Evolutionary conservation across 2,888 invertebrate genomes (phyloP).

Genomic region (Spialia ferax): DNA sequence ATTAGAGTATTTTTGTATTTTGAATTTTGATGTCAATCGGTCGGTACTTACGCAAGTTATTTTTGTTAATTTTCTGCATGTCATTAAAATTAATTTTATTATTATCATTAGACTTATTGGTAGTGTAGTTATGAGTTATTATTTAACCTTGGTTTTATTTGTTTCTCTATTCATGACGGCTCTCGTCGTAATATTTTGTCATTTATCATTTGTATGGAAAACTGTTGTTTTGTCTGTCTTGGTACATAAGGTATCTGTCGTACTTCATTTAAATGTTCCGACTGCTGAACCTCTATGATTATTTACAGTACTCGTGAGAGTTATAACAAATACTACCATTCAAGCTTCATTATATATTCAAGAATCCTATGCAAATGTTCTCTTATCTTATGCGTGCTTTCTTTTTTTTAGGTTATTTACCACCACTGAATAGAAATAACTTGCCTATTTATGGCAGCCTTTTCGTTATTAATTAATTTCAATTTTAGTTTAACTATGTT

Average conservation of each 20-base stretch:
- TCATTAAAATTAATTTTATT: too few relatives aligned
- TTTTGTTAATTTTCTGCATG: too few relatives aligned
- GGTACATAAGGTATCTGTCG: neutral
- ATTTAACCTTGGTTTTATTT: neutral
- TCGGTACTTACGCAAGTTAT: too few relatives aligned
- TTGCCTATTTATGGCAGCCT: neutral
- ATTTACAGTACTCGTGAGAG: neutral
- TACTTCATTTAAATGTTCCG: neutral
- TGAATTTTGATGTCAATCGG: too few relatives aligned
- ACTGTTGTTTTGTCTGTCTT: neutral
- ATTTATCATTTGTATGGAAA: neutral
- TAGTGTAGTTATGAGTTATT: too few relatives aligned
- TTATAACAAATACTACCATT: neutral
- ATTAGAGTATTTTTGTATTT: too few relatives aligned
- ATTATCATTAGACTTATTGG: too few relatives aligned
- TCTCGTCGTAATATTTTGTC: neutral
- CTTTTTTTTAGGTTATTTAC: constrained; percentile 6
- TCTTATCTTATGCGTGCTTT: constrained; percentile 10
- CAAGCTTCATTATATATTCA: neutral
- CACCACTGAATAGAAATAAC: constrained; percentile 8
- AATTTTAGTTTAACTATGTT: neutral
- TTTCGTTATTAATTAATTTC: neutral
- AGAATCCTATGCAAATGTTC: constrained; percentile 4
- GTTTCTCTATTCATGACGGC: too few relatives aligned
- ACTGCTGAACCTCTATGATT: neutral